Conservation (phyloP, 2,113 vertebrate species). For the Tamias sibiricus region DNA sequence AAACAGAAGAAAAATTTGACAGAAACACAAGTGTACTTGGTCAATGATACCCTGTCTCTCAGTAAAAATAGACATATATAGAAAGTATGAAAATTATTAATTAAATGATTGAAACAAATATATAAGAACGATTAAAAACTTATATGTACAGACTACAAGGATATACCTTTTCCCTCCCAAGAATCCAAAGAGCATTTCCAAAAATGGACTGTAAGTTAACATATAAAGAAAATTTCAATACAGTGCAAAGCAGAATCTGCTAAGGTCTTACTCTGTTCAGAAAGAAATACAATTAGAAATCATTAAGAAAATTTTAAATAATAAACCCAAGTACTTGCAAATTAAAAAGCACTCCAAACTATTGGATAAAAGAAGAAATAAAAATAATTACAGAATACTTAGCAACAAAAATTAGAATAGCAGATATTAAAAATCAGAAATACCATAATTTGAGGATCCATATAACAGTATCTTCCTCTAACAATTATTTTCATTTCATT, state of each 20-base stretch:
- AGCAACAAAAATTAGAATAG: slow-evolving; percentile 28
- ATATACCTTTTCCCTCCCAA: too few relatives aligned
- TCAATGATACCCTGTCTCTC: neutral
- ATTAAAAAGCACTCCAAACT: neutral
- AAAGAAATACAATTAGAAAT: too few relatives aligned
- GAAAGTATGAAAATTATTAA: too few relatives aligned
- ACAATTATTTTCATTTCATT: slow-evolving; percentile 26
- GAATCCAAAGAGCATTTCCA: too few relatives aligned
- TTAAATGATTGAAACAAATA: too few relatives aligned
- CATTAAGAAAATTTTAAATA: slow-evolving; percentile 45
- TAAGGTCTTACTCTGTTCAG: too few relatives aligned
- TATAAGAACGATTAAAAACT: too few relatives aligned
- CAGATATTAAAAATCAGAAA: neutral
- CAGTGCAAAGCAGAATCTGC: too few relatives aligned
- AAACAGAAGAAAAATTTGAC: neutral
- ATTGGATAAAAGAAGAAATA: neutral
- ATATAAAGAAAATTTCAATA: too few relatives aligned
- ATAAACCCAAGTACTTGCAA: neutral
- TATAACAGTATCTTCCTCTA: neutral
- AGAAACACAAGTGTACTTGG: neutral
- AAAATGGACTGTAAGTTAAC: too few relatives aligned
- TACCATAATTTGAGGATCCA: neutral
- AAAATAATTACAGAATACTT: slow-evolving; percentile 15
- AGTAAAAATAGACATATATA: slow-evolving; percentile 43
- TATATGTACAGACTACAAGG: too few relatives aligned